Base-by-base conservation (phyloP, 2,888 invertebrate species). In the Dione vanillae region DNA sequence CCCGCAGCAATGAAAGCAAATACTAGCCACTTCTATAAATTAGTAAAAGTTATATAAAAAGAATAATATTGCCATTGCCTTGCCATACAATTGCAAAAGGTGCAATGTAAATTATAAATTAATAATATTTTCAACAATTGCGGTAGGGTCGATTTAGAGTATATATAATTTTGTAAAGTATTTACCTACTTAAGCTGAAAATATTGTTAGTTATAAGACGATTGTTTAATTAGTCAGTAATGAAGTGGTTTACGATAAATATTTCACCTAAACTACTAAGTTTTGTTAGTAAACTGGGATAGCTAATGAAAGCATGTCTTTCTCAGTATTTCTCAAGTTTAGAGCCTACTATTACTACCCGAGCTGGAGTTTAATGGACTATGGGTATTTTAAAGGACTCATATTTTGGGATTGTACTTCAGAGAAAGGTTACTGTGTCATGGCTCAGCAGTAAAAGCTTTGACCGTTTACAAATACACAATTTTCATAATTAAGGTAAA, bases 401-500 rank as follows among this genome's bases (percentile, higher is more conserved):
- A 43, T 43, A 61, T 61, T 61, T 61, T 27, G 61, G 27, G 43
- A 61, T 14, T 43, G 43, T 59, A 43, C 10, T 61, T 45, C 61
- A 61, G 27, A 3, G n/a, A 61, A 61, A 61, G 45, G 59, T 59
- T n/a, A 59, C 59, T 43, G 20, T 43, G 61, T 45, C 61, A 61
- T 2, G 61, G 45, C 27, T 7, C n/a, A n/a, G n/a, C n/a, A n/a
- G n/a, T n/a, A n/a, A n/a, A n/a, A n/a, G n/a, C n/a, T n/a, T n/a
- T n/a, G n/a, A n/a, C n/a, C n/a, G n/a, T n/a, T n/a, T n/a, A n/a
- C n/a, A n/a, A n/a, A n/a, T n/a, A n/a, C n/a, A n/a, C n/a, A n/a
- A n/a, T n/a, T n/a, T n/a, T n/a, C n/a, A n/a, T n/a, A n/a, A n/a
- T n/a, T n/a, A n/a, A n/a, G n/a, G n/a, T n/a, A n/a, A n/a, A n/a